Evolutionary conservation across 2,888 invertebrate genomes (phyloP).

Genomic region (Cremastinae sp.): DNA sequence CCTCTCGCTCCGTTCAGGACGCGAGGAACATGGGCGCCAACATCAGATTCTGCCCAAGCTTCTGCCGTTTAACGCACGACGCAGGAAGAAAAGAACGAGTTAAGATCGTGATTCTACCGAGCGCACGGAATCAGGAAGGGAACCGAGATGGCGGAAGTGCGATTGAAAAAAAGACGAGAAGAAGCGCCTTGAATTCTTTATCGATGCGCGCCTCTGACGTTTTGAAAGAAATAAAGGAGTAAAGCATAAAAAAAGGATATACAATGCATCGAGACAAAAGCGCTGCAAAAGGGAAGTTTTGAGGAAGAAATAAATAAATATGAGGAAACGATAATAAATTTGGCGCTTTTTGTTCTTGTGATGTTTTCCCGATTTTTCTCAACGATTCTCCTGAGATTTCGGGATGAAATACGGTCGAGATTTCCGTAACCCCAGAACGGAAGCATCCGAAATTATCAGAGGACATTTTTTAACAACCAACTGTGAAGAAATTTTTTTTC

Average conservation of each 20-base stretch:
- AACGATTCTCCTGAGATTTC: conserved; percentile 9
- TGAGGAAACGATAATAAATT: no score
- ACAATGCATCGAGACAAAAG: not conserved
- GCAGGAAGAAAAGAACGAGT: not conserved
- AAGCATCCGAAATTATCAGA: conserved; percentile 17
- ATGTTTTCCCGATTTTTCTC: no score
- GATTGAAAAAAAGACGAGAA: conserved; percentile 18
- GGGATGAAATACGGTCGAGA: conserved; percentile 1
- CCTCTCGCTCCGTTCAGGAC: conserved; percentile 38
- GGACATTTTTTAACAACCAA: conserved; percentile 34
- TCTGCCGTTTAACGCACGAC: conserved; percentile 16
- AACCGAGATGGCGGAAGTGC: conserved; percentile 23
- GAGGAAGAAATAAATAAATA: no score
- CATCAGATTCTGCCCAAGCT: conserved; percentile 22
- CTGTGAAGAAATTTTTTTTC: conserved; percentile 16
- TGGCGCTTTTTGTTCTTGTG: not conserved
- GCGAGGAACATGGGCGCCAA: conserved; percentile 48
- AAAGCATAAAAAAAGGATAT: not conserved
- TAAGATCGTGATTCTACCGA: conserved; percentile 29
- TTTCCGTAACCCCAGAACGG: conserved; percentile 4
- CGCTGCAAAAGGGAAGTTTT: not conserved
- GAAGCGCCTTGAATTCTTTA: conserved; percentile 25
- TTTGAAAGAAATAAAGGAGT: conserved; percentile 4
- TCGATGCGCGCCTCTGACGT: not conserved
- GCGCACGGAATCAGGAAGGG: conserved; percentile 26